These are phyloP conservation scores for Acomys russatus DNA, from an alignment of 2,797 vertebrate genomes.

Conservation along the genomic window DNA sequence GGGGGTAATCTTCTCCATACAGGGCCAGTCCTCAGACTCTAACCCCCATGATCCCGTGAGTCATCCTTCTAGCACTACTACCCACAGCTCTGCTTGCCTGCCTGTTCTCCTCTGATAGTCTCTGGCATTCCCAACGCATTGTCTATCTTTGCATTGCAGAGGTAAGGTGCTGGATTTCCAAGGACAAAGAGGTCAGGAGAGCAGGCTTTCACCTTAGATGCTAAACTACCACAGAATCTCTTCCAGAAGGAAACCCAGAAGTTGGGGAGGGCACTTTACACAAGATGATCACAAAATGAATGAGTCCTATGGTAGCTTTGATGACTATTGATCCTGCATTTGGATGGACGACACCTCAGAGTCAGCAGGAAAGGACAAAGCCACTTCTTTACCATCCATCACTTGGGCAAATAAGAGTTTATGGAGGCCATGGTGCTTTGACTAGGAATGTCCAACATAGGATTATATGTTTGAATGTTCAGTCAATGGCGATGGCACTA, in stretches of 20 bases:
- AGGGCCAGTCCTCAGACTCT: not conserved
- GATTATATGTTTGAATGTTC: not conserved
- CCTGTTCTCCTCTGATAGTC: not conserved
- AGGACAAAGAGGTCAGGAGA: not conserved
- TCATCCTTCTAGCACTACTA: not conserved
- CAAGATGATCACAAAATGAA: not conserved
- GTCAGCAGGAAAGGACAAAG: not conserved
- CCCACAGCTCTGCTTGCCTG: not conserved
- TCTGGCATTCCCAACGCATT: not conserved
- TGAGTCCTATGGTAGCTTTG: not conserved
- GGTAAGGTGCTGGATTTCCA: not conserved
- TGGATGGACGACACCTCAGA: not conserved
- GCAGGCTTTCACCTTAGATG: not conserved
- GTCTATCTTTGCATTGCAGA: not conserved
- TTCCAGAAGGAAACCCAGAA: not conserved
- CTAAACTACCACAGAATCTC: conserved; percentile 9
- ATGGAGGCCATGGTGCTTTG: not conserved
- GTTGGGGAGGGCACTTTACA: not conserved
- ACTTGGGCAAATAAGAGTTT: not conserved
- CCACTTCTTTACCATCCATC: not conserved
- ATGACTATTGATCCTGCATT: not conserved
- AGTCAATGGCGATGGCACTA: not conserved
- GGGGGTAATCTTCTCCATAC: not conserved
- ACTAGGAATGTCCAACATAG: not conserved
- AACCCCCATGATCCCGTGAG: not conserved